A percentile compares a stretch with the other conserved stretches of the same genome.
Evolutionary conservation across 92 coral and sea anemone species (phyloP).

Genomic region (Parazoanthus atlanticus): DNA sequence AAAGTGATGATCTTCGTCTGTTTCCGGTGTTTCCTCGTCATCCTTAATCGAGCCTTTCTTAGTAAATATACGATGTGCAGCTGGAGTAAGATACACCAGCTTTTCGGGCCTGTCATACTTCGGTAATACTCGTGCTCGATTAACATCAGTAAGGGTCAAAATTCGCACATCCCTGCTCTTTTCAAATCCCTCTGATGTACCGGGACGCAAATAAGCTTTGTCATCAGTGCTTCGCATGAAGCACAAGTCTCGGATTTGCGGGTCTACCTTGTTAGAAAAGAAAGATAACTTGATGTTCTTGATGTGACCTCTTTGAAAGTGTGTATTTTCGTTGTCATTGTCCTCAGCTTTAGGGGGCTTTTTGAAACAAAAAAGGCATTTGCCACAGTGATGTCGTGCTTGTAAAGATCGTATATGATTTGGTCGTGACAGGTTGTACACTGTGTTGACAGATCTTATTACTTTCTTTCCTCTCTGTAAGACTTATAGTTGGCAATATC

Average conservation of each 20-base stretch:
- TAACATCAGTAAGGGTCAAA: constrained; percentile 36
- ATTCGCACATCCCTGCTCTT: constrained; percentile 9
- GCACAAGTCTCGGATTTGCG: constrained; percentile 20
- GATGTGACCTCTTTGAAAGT: neutral
- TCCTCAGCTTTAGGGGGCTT: constrained; percentile 1
- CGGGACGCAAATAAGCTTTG: constrained; percentile 48
- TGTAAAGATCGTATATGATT: neutral
- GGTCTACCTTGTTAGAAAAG: constrained; percentile 11
- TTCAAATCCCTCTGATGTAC: constrained; percentile 44
- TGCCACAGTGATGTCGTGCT: neutral
- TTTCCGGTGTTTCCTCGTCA: too few relatives aligned
- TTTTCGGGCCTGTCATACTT: neutral
- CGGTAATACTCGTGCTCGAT: constrained; percentile 18
- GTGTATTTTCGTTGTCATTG: too few relatives aligned
- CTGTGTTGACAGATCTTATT: neutral
- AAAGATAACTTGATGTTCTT: constrained; percentile 29
- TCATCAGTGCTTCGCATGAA: constrained; percentile 49
- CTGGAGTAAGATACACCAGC: too few relatives aligned
- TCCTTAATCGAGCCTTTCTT: too few relatives aligned
- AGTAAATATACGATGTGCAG: too few relatives aligned
- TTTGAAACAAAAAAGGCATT: neutral
- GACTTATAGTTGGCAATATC: constrained; percentile 18
- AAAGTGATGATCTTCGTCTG: too few relatives aligned
- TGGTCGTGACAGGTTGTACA: neutral
- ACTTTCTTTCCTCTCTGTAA: neutral